Evolutionary conservation across 2,888 invertebrate species (phyloP), one percentile per base, ranked within the genome.

Genomic region (Coleophora deauratella): DNA sequence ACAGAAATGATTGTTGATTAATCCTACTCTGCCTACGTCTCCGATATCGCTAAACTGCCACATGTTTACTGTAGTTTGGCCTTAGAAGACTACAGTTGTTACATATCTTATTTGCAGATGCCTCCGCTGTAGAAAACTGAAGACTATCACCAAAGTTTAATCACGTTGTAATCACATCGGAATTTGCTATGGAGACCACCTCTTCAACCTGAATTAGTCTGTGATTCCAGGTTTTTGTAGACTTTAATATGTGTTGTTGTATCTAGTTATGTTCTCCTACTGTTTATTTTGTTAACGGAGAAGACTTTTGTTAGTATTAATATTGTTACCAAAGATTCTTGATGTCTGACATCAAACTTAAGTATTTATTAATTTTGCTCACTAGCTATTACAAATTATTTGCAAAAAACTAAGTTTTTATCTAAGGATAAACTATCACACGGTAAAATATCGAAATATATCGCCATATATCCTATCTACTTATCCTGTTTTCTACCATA

Each of bases 61-160:
- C n/a, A n/a, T n/a, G n/a, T n/a, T n/a, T n/a, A n/a, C n/a, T n/a
- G n/a, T n/a, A n/a, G n/a, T n/a, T n/a, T n/a, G n/a, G n/a, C n/a
- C n/a, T n/a, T n/a, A n/a, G n/a, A n/a, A n/a, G n/a, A n/a, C n/a
- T n/a, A n/a, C n/a, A n/a, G 27, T 31, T 13, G 15, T 14, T 35
- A 38, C n/a, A 6, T 27, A 35, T n/a, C 15, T n/a, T 38, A 6
- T 50, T 58, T 54, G 7, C 66, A 84, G 84, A 50, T 80, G 79
- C 54, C 62, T 81, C 44, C 70, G 76, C 45, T 80, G 79, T 69
- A 66, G 72, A 53, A 71, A 66, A 59, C 47, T 79, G 70, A 84
- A 84, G 55, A 66, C 69, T 37, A 63, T 84, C 46, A 76, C 82
- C 43, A 84, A 84, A 59, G 84, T 84, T 43, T 84, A 82, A 77